Evolutionary conservation across 2,888 invertebrate species (phyloP).

Genomic region (Heliconius aoede): DNA sequence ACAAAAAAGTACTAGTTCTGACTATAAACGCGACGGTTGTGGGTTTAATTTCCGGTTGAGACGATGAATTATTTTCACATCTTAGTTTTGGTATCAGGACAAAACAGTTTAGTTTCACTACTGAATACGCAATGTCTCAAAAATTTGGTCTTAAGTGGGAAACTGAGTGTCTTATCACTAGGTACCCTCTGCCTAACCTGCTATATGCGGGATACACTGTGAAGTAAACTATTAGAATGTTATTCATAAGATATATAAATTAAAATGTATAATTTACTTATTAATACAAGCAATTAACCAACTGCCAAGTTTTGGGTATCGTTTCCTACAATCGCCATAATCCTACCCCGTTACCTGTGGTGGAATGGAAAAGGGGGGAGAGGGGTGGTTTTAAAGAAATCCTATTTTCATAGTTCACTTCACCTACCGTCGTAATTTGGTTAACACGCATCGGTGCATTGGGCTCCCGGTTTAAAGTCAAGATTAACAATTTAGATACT

Average conservation of each 20-base stretch:
- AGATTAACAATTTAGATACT: conserved; percentile 61
- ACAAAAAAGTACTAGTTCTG: no score
- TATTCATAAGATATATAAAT: background rate
- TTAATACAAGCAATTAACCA: conserved; percentile 43
- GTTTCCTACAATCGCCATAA: conserved; percentile 75
- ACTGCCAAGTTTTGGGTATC: conserved; percentile 54
- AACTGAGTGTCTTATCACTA: background rate
- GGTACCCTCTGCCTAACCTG: background rate
- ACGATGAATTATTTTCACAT: no score
- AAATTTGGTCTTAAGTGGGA: background rate
- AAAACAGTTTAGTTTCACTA: background rate
- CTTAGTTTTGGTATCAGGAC: no score
- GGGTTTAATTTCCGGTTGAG: no score
- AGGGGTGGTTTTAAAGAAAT: conserved; percentile 68
- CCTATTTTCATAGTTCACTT: conserved; percentile 84
- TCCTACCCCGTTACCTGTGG: conserved; percentile 69
- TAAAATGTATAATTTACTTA: background rate
- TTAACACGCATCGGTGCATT: conserved; percentile 76
- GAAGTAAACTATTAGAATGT: background rate
- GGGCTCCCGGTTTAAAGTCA: conserved; percentile 69
- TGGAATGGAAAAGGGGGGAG: conserved; percentile 53
- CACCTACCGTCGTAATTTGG: conserved; percentile 77
- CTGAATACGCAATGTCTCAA: background rate
- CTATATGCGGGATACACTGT: background rate
- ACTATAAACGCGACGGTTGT: no score